phyloP scores from a whole-genome alignment of 2,888 invertebrate genomes.

The Drosophila bunnanda region DNA sequence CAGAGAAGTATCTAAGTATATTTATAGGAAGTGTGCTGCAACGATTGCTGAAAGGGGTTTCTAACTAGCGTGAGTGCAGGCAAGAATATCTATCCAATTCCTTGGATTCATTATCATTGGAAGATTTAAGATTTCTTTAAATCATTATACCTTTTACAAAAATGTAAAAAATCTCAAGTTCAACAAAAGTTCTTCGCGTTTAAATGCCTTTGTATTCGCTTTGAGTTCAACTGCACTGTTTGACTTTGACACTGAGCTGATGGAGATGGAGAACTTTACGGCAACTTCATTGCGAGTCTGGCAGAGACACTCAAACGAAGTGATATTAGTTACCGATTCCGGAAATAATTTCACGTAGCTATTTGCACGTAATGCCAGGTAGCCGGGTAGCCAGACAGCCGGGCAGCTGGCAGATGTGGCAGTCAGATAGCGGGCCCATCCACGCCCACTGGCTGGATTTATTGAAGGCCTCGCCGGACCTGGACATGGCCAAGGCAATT shows the following conservation, averaged over 20 bases:
- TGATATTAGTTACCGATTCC: slow-evolving; percentile 70
- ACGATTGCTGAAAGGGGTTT: background rate
- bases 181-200: background rate
- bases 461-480: slow-evolving; percentile 42
- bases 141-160: background rate
- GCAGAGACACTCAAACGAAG: slow-evolving; percentile 55
- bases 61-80: background rate
- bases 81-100: background rate
- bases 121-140: background rate
- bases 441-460: slow-evolving; percentile 62
- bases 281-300: slow-evolving; percentile 65
- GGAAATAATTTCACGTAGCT: slow-evolving; percentile 77
- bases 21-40: slow-evolving; percentile 4
- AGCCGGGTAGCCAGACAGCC: slow-evolving; percentile 30
- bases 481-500: slow-evolving; percentile 59
- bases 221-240: slow-evolving; percentile 14
- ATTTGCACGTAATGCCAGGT: slow-evolving; percentile 68
- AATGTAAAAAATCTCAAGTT: background rate
- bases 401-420: slow-evolving; percentile 21
- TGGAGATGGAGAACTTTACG: slow-evolving; percentile 27
- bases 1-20: slow-evolving; percentile 31
- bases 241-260: slow-evolving; percentile 12
- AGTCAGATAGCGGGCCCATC: slow-evolving; percentile 32
- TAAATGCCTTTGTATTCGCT: slow-evolving; percentile 4
- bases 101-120: background rate